Percentiles rank a stretch among this genome's conserved stretches.
Conservation (phyloP, 1,140 invertebrate species). For the Babylonia areolata region DNA sequence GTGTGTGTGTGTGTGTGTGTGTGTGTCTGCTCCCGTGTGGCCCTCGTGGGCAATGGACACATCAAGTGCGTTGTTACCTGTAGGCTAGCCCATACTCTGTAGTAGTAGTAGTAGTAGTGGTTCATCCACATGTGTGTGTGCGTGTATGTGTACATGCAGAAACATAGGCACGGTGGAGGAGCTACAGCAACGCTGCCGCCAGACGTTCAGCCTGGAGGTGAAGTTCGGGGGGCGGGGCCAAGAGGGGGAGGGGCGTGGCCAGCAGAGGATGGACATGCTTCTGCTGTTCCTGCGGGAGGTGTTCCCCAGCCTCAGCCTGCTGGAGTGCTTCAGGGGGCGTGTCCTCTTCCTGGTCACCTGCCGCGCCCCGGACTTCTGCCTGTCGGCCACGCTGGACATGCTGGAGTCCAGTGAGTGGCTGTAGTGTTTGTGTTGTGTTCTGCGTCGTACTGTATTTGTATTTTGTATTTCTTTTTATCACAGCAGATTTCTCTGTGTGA, state of each 20-base stretch:
- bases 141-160: not conserved
- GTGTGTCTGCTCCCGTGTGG: constrained; percentile 19
- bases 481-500: no score
- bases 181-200: not conserved
- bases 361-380: not conserved
- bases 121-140: not conserved
- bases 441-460: no score
- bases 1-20: no score
- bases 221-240: not conserved
- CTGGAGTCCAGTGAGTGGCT: constrained; percentile 23
- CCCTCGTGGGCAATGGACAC: constrained; percentile 22
- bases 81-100: not conserved
- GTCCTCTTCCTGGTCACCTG: not conserved
- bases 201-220: constrained; percentile 23
- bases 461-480: no score
- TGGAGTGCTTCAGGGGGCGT: constrained; percentile 5
- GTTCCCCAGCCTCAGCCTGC: constrained; percentile 1
- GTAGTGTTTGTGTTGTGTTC: not conserved
- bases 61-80: not conserved
- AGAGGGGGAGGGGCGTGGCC: not conserved
- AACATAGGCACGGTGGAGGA: constrained; percentile 10
- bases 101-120: no score
- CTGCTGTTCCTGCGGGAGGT: constrained; percentile 18
- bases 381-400: constrained; percentile 9
- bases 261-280: constrained; percentile 25